Conservation (phyloP, 2,113 vertebrate genomes). For the Enhydra lutris region DNA sequence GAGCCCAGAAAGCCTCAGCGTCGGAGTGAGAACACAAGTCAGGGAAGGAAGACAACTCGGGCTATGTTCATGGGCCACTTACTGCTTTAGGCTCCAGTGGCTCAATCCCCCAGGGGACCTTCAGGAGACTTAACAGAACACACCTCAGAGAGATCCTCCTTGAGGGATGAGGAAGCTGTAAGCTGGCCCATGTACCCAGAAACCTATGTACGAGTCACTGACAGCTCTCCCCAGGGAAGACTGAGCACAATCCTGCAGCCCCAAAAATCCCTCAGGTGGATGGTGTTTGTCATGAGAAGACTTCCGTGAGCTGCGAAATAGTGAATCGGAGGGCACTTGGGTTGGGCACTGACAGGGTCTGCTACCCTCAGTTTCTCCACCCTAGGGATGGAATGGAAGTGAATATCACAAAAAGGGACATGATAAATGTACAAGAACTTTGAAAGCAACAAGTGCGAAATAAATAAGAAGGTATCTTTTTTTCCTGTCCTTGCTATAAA, state of each 20-base stretch:
- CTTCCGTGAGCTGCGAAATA: not conserved
- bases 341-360: not conserved
- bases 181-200: not conserved
- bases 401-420: not conserved
- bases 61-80: not conserved
- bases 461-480: not conserved
- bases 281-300: not conserved
- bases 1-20: not conserved
- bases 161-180: not conserved
- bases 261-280: not conserved
- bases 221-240: not conserved
- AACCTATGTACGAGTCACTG: not conserved
- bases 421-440: not conserved
- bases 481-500: not conserved
- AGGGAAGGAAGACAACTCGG: not conserved
- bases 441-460: slow-evolving; percentile 12
- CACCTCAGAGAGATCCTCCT: not conserved
- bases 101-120: not conserved
- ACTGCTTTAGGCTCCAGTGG: not conserved
- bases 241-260: not conserved
- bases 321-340: not conserved
- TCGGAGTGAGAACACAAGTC: not conserved
- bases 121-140: not conserved
- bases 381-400: not conserved
- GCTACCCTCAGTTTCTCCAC: not conserved